phyloP scores from a whole-genome alignment of 2,888 invertebrate species.

The Sarcophaga variegata region DNA sequence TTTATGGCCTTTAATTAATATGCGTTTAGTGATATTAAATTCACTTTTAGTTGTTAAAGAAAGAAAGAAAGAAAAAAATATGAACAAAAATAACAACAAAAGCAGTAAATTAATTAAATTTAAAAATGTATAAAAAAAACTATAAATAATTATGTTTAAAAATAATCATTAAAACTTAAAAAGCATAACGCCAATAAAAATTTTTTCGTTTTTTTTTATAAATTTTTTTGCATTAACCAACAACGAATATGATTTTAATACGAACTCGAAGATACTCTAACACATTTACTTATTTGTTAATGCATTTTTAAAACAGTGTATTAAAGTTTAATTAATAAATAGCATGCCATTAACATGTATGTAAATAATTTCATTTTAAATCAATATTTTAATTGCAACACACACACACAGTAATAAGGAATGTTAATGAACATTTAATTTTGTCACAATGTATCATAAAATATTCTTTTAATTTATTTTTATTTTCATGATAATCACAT shows the following conservation, averaged over 20 bases:
- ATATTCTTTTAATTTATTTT: no score
- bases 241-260: not conserved
- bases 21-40: constrained; percentile 15
- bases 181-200: constrained; percentile 28
- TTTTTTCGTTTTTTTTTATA: no score
- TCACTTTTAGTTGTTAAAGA: constrained; percentile 44
- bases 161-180: constrained; percentile 48
- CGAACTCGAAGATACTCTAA: not conserved
- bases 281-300: not conserved
- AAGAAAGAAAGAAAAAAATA: not conserved
- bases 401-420: no score
- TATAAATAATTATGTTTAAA: constrained; percentile 35
- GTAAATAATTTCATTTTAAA: no score
- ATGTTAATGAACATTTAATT: no score
- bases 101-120: not conserved
- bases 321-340: not conserved
- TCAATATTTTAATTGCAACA: no score
- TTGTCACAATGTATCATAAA: no score
- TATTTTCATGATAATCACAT: no score
- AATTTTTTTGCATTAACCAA: no score
- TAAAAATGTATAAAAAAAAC: not conserved
- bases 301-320: not conserved
- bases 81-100: not conserved
- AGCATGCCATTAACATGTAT: not conserved
- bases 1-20: constrained; percentile 20